phyloP scores from a whole-genome alignment of 2,113 vertebrate genomes.

The Gallinago undulata region DNA sequence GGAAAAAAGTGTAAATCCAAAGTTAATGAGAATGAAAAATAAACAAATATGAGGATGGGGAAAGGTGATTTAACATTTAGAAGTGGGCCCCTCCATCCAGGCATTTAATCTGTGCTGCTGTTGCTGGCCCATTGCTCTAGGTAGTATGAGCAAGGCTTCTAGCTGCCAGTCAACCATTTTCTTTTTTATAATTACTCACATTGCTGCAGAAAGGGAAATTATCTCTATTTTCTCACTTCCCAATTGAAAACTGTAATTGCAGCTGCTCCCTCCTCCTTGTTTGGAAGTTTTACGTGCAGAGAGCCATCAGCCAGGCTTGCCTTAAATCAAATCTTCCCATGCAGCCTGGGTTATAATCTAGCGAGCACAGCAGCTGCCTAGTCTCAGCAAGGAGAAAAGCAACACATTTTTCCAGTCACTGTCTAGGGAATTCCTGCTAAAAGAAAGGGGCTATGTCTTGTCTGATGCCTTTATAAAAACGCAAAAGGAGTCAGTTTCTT shows the following conservation, averaged over 20 bases:
- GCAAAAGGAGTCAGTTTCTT: conserved; percentile 23
- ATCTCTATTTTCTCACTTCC: conserved; percentile 66
- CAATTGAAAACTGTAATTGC: conserved; percentile 63
- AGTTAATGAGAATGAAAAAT: background rate
- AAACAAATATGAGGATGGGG: background rate
- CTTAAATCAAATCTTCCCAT: conserved; percentile 57
- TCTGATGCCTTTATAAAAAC: background rate
- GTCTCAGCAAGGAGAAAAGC: conserved; percentile 21
- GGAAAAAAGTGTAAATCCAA: background rate
- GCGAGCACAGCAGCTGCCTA: conserved; percentile 29
- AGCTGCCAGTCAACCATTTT: conserved; percentile 51
- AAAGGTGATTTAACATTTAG: background rate
- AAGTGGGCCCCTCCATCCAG: background rate
- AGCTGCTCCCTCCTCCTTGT: conserved; percentile 60
- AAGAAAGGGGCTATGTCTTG: background rate
- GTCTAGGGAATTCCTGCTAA: conserved; percentile 14
- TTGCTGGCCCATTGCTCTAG: background rate
- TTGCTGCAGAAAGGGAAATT: conserved; percentile 60
- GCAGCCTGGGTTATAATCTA: conserved; percentile 37
- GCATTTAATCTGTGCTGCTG: background rate
- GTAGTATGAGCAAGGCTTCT: conserved; percentile 32
- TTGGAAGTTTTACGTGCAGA: conserved; percentile 57
- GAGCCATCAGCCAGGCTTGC: conserved; percentile 53
- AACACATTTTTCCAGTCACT: background rate
- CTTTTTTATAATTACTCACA: conserved; percentile 47